These are phyloP conservation scores for Bruchidius siliquastri DNA, from an alignment of 2,888 invertebrate species.

Conservation along the genomic window DNA sequence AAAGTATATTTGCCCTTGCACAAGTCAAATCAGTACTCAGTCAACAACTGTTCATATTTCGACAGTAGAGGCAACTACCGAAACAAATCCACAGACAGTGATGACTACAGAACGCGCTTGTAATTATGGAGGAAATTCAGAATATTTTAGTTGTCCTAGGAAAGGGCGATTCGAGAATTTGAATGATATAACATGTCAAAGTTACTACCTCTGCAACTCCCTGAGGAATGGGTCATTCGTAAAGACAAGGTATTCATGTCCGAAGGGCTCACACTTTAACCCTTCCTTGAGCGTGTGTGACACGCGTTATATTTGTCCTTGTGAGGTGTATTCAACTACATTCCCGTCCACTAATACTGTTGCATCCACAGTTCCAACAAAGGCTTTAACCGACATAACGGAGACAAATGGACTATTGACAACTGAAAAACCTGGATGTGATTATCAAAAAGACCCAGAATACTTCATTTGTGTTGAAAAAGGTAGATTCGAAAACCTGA, in stretches of 20 bases:
- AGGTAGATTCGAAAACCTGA: slow-evolving; percentile 47
- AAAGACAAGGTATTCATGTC: slow-evolving; percentile 33
- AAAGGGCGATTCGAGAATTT: slow-evolving; percentile 48
- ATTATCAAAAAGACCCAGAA: slow-evolving; percentile 1
- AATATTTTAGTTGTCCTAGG: slow-evolving; percentile 27
- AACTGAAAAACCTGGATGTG: neutral
- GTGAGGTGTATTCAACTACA: neutral
- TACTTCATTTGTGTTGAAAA: slow-evolving; percentile 31
- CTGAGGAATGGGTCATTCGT: slow-evolving; percentile 31
- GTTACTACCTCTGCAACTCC: slow-evolving; percentile 28
- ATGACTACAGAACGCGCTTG: slow-evolving; percentile 2
- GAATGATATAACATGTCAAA: slow-evolving; percentile 35
- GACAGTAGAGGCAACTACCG: neutral
- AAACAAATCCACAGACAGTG: neutral
- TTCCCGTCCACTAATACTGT: slow-evolving; percentile 9
- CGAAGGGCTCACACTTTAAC: slow-evolving; percentile 21
- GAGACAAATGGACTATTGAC: neutral
- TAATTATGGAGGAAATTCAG: neutral
- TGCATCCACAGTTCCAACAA: neutral
- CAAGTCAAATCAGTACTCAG: neutral
- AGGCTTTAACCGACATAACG: neutral
- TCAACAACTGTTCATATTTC: neutral
- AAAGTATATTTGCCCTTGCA: slow-evolving; percentile 8
- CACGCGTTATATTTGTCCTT: slow-evolving; percentile 20
- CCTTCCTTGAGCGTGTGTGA: slow-evolving; percentile 17